Conservation (phyloP, 2,113 vertebrate genomes). For the Corvus hawaiiensis region DNA sequence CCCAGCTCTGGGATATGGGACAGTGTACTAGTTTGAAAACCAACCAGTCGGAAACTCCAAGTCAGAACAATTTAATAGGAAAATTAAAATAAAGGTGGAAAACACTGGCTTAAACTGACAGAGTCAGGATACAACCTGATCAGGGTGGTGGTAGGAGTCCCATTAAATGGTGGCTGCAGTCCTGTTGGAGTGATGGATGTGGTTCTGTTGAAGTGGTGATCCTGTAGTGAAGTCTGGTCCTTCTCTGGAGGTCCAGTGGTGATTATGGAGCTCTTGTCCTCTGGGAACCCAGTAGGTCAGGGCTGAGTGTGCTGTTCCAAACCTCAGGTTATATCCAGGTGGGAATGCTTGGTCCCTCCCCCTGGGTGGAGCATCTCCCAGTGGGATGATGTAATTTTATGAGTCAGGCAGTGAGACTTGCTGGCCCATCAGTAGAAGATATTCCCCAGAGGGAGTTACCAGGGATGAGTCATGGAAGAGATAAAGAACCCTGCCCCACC, state of each 20-base stretch:
- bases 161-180: not conserved
- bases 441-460: not conserved
- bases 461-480: not conserved
- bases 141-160: not conserved
- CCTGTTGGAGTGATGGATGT: not conserved
- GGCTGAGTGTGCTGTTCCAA: too few species aligned
- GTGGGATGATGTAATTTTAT: not conserved
- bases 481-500: not conserved
- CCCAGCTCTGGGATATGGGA: not conserved
- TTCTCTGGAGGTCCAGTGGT: not conserved
- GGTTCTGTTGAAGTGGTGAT: not conserved
- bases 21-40: not conserved
- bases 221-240: too few species aligned
- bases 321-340: not conserved
- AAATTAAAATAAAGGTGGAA: not conserved
- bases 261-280: not conserved
- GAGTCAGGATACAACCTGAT: not conserved
- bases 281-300: not conserved
- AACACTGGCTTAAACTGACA: not conserved
- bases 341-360: not conserved
- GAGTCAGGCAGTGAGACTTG: not conserved
- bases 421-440: not conserved
- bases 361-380: rapidly evolving
- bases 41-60: not conserved
- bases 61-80: not conserved